Percentiles rank a stretch among this genome's conserved stretches.
Evolutionary conservation across 2,888 invertebrate genomes (phyloP).

Genomic region (Calameuta filiformis): DNA sequence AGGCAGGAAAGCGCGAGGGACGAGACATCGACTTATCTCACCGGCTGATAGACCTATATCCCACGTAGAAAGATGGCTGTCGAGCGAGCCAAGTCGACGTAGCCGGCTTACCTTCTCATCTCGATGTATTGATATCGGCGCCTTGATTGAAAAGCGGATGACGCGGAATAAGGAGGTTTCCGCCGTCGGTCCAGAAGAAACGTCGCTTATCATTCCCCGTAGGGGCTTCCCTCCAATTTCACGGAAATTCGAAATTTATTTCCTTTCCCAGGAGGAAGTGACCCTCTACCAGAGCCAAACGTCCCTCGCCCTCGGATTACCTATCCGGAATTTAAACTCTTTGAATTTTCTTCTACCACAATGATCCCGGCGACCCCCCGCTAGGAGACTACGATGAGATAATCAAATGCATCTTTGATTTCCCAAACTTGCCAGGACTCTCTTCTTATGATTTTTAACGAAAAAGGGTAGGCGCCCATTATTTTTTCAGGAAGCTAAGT

Average conservation of each 20-base stretch:
- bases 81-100: constrained; percentile 22
- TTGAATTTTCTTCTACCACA: too few relatives aligned
- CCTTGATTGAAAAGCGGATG: constrained; percentile 55
- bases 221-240: constrained; percentile 44
- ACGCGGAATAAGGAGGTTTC: constrained; percentile 52
- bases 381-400: too few relatives aligned
- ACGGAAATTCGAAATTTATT: constrained; percentile 51
- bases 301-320: too few relatives aligned
- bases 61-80: constrained; percentile 11
- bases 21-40: constrained; percentile 40
- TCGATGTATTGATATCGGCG: constrained; percentile 27
- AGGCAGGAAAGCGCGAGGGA: constrained; percentile 25
- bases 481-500: constrained; percentile 19
- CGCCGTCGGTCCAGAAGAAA: constrained; percentile 38
- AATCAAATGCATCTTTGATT: too few relatives aligned
- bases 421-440: too few relatives aligned
- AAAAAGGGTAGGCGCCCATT: constrained; percentile 26
- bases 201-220: constrained; percentile 37
- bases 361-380: too few relatives aligned
- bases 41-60: constrained; percentile 22
- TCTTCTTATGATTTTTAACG: too few relatives aligned
- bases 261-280: constrained; percentile 40
- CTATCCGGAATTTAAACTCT: too few relatives aligned
- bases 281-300: too few relatives aligned
- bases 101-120: constrained; percentile 31